These are phyloP conservation scores for Thalassarche chlororhynchos DNA, from an alignment of 2,113 vertebrate species.

Conservation along the genomic window DNA sequence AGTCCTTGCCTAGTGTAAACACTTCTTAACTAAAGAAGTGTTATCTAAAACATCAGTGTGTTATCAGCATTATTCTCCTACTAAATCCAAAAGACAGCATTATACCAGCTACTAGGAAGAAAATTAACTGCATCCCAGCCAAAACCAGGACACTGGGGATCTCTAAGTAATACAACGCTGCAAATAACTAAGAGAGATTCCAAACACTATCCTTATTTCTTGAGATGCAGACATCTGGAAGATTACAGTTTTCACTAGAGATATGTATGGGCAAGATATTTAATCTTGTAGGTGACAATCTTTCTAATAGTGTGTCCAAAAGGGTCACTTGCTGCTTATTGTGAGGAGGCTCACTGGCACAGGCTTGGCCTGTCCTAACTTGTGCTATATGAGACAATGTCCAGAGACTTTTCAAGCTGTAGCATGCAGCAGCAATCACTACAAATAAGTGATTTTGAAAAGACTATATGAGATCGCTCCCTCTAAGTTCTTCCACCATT, in stretches of 20 bases:
- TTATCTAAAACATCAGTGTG: too few relatives aligned
- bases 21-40: too few relatives aligned
- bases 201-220: not conserved
- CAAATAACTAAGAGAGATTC: not conserved
- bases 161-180: not conserved
- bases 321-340: not conserved
- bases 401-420: not conserved
- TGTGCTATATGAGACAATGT: rapidly evolving
- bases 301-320: not conserved
- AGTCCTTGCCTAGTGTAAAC: too few relatives aligned
- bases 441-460: not conserved
- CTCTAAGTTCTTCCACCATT: not conserved
- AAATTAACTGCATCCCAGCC: too few relatives aligned
- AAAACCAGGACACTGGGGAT: too few relatives aligned
- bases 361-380: not conserved
- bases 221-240: not conserved
- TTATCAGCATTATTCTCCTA: too few relatives aligned
- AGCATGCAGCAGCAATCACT: not conserved
- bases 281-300: not conserved
- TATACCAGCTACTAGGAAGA: too few relatives aligned
- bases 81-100: too few relatives aligned
- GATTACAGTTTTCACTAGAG: not conserved
- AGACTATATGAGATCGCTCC: not conserved
- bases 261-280: not conserved
- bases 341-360: not conserved